These are phyloP conservation scores for Spatulosminthurus flaviceps DNA, from an alignment of 2,888 invertebrate genomes.

Conservation along the genomic window DNA sequence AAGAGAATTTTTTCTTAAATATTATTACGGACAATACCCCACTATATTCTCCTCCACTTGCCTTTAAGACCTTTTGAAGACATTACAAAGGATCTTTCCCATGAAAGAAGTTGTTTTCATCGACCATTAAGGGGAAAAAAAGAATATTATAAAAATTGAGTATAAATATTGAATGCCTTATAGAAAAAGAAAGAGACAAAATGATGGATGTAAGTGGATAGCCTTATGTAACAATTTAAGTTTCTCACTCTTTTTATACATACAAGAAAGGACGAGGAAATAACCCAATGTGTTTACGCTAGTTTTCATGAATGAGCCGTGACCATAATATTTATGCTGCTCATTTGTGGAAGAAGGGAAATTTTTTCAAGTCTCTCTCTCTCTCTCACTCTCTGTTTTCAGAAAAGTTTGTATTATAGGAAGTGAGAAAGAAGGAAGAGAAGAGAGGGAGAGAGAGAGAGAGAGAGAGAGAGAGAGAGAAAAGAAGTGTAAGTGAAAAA, in stretches of 20 bases:
- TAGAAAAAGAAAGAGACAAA: neutral
- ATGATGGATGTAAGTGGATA: neutral
- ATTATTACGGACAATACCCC: too few species aligned
- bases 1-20: too few species aligned
- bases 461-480: constrained; percentile 16
- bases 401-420: constrained; percentile 11
- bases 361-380: too few species aligned
- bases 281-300: neutral
- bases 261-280: neutral
- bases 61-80: neutral
- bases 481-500: constrained; percentile 41
- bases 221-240: neutral
- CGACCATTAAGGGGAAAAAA: neutral
- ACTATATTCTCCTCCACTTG: too few species aligned
- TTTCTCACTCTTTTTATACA: neutral
- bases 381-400: neutral
- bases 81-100: neutral
- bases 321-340: constrained; percentile 43
- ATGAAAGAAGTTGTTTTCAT: neutral
- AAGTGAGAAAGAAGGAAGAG: neutral
- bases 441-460: constrained; percentile 14
- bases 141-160: neutral
- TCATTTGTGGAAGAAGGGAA: neutral
- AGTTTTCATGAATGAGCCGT: constrained; percentile 31
- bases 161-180: neutral